These are phyloP conservation scores for Bubalus kerabau DNA, from an alignment of 2,113 vertebrate genomes.

Conservation along the genomic window DNA sequence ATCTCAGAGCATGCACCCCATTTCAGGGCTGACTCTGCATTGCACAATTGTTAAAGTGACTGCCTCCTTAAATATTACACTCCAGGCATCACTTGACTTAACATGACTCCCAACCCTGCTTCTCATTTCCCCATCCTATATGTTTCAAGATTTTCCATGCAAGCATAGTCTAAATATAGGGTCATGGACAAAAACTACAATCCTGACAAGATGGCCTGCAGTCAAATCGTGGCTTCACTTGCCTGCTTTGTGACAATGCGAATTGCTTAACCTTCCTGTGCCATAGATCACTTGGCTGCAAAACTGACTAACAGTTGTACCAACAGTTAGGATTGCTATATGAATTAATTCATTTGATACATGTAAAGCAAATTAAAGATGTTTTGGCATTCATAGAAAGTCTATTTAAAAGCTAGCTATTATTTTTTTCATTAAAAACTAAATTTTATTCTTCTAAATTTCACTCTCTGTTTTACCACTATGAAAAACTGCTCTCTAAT, in stretches of 20 bases:
- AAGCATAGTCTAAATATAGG: background rate
- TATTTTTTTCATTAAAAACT: background rate
- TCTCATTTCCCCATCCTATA: background rate
- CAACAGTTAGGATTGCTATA: background rate
- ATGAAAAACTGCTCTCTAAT: background rate
- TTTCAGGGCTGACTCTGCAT: background rate
- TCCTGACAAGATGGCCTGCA: background rate
- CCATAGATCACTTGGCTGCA: background rate
- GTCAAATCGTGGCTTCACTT: background rate
- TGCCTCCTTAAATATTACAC: background rate
- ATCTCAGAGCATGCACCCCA: background rate
- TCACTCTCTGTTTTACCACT: background rate
- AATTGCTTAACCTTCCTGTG: background rate
- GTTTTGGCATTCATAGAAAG: background rate
- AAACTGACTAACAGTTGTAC: background rate
- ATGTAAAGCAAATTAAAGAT: background rate
- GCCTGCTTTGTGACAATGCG: background rate
- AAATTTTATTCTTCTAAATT: background rate
- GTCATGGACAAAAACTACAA: no score
- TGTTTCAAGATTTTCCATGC: background rate
- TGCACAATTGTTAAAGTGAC: no score
- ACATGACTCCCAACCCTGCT: background rate
- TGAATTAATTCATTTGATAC: background rate
- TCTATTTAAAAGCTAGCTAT: background rate
- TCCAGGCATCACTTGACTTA: background rate